These are phyloP conservation scores for Ptilonorhynchus violaceus DNA, from an alignment of 2,113 vertebrate genomes.

Conservation along the genomic window DNA sequence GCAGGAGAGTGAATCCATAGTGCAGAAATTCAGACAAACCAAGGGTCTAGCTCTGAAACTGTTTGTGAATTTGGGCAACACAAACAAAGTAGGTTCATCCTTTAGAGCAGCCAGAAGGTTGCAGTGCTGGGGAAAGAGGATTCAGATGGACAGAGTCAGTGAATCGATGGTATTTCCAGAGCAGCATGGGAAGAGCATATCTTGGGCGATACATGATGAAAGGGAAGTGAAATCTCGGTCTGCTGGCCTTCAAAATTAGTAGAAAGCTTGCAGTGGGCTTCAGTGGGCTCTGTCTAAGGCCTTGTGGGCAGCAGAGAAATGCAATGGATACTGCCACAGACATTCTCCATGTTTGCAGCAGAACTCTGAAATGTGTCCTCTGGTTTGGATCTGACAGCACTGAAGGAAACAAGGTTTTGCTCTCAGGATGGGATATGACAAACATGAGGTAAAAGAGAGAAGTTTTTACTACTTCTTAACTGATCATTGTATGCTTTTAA, in stretches of 20 bases:
- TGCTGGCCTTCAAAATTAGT: neutral
- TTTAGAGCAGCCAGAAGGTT: neutral
- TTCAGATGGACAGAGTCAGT: neutral
- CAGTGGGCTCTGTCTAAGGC: neutral
- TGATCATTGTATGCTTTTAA: neutral
- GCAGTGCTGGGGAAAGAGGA: neutral
- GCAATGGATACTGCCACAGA: neutral
- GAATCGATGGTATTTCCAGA: neutral
- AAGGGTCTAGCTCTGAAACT: neutral
- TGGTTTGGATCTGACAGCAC: neutral
- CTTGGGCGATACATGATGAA: neutral
- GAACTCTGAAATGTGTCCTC: neutral
- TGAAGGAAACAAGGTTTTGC: neutral
- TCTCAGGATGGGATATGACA: neutral
- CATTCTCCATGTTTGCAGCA: neutral
- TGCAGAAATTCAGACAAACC: neutral
- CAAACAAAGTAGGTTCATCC: neutral
- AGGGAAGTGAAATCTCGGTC: neutral
- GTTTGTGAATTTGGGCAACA: neutral
- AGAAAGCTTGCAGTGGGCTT: neutral
- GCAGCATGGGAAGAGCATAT: fast-evolving
- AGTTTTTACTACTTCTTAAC: neutral
- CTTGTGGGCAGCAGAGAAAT: neutral
- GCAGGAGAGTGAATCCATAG: neutral
- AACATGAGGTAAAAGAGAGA: neutral